phyloP scores from a whole-genome alignment of 1,140 invertebrate genomes.

The Drusus annulatus region DNA sequence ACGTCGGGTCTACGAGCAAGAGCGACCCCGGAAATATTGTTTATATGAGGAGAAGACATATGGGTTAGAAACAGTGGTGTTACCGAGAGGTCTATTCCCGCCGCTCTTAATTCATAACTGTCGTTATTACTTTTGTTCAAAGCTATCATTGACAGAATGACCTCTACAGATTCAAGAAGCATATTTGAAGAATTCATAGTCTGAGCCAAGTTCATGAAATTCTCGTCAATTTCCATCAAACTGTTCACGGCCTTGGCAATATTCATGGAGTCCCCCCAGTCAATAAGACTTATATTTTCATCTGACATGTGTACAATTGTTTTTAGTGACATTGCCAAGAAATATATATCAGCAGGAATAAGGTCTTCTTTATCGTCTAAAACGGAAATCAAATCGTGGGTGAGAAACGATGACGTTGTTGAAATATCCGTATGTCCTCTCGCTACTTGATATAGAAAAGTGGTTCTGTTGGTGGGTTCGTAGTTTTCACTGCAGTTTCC shows the following conservation, averaged over 20 bases:
- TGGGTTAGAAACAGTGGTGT: constrained; percentile 70
- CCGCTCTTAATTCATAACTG: constrained; percentile 54
- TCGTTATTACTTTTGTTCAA: constrained; percentile 58
- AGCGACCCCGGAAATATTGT: constrained; percentile 74
- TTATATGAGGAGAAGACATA: constrained; percentile 69
- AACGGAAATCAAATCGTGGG: constrained; percentile 62
- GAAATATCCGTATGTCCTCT: constrained; percentile 62
- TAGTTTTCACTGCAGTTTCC: constrained; percentile 66
- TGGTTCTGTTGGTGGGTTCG: constrained; percentile 64
- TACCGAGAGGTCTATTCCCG: constrained; percentile 62
- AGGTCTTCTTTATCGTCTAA: constrained; percentile 63
- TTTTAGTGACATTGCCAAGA: constrained; percentile 70
- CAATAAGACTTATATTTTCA: constrained; percentile 61
- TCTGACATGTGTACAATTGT: constrained; percentile 62
- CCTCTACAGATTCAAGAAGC: constrained; percentile 70
- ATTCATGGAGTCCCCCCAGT: constrained; percentile 66
- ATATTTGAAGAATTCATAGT: constrained; percentile 72
- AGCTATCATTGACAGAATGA: constrained; percentile 63
- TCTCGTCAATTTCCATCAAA: constrained; percentile 66
- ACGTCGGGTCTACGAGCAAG: constrained; percentile 61
- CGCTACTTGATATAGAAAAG: constrained; percentile 66
- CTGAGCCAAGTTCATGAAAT: constrained; percentile 67
- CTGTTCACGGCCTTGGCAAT: constrained; percentile 70
- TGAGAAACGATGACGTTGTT: constrained; percentile 64
- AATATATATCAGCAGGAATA: constrained; percentile 71